Evolutionary conservation across 2,797 vertebrate species (phyloP).

Genomic region (Lophotriccus pileatus): DNA sequence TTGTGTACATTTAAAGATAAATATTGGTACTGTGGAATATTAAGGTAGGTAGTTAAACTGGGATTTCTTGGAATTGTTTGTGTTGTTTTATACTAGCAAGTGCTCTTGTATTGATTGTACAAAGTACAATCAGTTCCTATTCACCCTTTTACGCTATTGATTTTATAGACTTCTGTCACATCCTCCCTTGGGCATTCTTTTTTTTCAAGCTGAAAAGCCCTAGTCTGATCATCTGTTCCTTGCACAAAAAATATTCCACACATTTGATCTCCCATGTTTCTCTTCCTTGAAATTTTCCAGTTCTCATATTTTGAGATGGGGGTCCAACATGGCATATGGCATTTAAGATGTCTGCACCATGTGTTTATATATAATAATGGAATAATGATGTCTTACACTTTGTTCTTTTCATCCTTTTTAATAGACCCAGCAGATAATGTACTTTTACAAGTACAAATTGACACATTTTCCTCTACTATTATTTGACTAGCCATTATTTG

Average conservation of each 20-base stretch:
- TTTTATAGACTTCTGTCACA: slow-evolving; percentile 6
- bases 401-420: background rate
- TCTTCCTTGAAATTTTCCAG: background rate
- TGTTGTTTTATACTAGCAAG: background rate
- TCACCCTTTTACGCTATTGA: background rate
- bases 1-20: background rate
- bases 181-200: background rate
- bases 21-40: background rate
- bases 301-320: background rate
- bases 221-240: background rate
- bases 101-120: background rate
- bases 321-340: background rate
- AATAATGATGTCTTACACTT: background rate
- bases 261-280: background rate
- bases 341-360: background rate
- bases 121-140: background rate
- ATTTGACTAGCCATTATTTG: background rate
- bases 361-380: background rate
- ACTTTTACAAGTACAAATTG: background rate
- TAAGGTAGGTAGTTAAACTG: background rate
- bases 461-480: background rate
- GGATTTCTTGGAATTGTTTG: background rate
- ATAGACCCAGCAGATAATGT: background rate
- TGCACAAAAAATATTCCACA: background rate
- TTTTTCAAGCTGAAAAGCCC: background rate